These are phyloP conservation scores for Oscarella lobularis DNA, from an alignment of 37 sponge, comb jelly and placozoan species.

Conservation along the genomic window DNA sequence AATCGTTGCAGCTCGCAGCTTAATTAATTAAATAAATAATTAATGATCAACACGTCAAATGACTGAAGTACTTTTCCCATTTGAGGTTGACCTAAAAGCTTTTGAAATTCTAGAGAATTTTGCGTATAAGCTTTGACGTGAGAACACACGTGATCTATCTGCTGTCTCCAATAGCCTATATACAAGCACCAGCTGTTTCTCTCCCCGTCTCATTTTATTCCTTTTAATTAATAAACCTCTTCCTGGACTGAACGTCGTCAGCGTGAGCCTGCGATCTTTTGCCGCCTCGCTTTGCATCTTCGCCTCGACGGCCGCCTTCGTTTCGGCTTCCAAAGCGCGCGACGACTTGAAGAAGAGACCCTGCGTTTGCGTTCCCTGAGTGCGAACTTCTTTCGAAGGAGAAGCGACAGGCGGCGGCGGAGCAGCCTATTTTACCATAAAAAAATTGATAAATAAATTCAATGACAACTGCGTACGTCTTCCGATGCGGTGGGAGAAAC, in stretches of 20 bases:
- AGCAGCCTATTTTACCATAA: too few relatives aligned
- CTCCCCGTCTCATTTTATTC: too few relatives aligned
- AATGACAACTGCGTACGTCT: too few relatives aligned
- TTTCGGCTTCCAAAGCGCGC: conserved; percentile 17
- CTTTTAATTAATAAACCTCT: conserved; percentile 42
- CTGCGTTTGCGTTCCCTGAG: conserved; percentile 45
- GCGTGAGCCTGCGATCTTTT: not conserved
- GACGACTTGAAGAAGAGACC: conserved; percentile 68
- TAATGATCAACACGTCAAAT: not conserved
- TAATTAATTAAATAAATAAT: not conserved
- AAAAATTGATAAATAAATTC: too few relatives aligned
- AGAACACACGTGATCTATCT: conserved; percentile 50
- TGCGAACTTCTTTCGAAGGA: too few relatives aligned
- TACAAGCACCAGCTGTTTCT: not conserved
- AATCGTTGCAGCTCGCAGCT: conserved; percentile 11
- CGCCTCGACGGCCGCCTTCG: conserved; percentile 3
- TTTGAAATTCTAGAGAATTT: conserved; percentile 30
- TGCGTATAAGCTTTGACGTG: conserved; percentile 45
- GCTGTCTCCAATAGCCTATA: conserved; percentile 67
- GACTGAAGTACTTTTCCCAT: conserved; percentile 50
- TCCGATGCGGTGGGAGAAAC: too few relatives aligned
- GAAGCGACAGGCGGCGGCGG: too few relatives aligned
- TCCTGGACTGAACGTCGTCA: conserved; percentile 47
- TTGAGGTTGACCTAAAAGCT: conserved; percentile 29
- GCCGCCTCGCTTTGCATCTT: not conserved